Evolutionary conservation across 1,140 invertebrate genomes (phyloP).

Genomic region (Drosophila melanogaster): DNA sequence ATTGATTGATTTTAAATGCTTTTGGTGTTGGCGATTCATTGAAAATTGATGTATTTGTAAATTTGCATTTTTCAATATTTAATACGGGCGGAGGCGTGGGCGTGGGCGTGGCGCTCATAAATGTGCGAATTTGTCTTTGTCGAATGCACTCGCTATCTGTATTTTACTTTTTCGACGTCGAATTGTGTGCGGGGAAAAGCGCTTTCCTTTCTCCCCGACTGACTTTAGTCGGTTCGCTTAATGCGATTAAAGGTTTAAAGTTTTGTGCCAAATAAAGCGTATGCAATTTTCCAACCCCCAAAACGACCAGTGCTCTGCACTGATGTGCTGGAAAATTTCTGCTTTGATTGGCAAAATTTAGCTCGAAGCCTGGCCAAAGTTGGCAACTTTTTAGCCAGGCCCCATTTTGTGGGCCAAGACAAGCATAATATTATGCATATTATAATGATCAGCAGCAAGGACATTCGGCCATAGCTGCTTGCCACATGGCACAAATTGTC

Average conservation of each 20-base stretch:
- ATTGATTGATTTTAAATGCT: constrained; percentile 80
- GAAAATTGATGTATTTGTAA: constrained; percentile 76
- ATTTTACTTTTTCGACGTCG: not conserved
- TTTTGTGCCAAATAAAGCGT: constrained; percentile 77
- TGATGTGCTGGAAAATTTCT: constrained; percentile 39
- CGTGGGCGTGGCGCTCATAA: constrained; percentile 7
- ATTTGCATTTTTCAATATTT: constrained; percentile 79
- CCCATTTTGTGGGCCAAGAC: constrained; percentile 53
- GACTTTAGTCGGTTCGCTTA: constrained; percentile 69
- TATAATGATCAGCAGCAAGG: constrained; percentile 65
- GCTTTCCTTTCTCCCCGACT: constrained; percentile 12
- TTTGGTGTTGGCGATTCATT: constrained; percentile 74
- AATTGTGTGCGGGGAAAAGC: not conserved
- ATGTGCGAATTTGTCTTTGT: constrained; percentile 14
- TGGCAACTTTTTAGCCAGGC: constrained; percentile 47
- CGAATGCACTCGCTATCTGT: not conserved
- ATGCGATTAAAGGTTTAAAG: constrained; percentile 82
- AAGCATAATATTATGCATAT: constrained; percentile 75
- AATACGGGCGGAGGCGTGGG: constrained; percentile 28
- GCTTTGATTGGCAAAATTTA: constrained; percentile 57
- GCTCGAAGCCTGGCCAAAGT: constrained; percentile 43
- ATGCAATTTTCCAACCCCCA: constrained; percentile 3
- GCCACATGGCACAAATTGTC: constrained; percentile 61
- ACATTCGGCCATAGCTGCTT: constrained; percentile 33
- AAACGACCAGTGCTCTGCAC: not conserved